Conservation (phyloP, 1,140 invertebrate genomes). For the Monochamus saltuarius region DNA sequence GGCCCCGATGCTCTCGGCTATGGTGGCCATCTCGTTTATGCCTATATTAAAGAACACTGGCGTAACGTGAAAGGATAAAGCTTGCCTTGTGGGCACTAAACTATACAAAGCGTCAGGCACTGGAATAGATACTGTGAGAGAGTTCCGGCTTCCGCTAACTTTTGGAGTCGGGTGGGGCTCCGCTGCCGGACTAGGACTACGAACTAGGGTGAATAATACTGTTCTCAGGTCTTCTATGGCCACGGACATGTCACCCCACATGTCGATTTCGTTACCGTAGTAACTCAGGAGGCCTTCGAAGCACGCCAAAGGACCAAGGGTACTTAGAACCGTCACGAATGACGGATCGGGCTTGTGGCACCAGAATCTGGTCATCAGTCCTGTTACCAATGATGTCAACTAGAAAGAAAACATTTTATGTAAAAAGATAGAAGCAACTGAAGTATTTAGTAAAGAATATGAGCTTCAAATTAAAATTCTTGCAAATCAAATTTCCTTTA, state of each 20-base stretch:
- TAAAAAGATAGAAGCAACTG: background rate
- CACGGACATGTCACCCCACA: slow-evolving; percentile 94
- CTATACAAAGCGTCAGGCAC: slow-evolving; percentile 76
- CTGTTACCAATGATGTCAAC: slow-evolving; percentile 78
- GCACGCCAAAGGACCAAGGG: slow-evolving; percentile 76
- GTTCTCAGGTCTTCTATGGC: slow-evolving; percentile 87
- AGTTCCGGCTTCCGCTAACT: slow-evolving; percentile 69
- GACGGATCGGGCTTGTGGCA: slow-evolving; percentile 69
- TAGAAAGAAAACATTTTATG: slow-evolving; percentile 49
- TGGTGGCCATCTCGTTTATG: slow-evolving; percentile 88
- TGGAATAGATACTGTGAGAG: slow-evolving; percentile 73
- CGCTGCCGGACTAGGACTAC: slow-evolving; percentile 52
- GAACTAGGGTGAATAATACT: slow-evolving; percentile 74
- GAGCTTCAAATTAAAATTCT: background rate
- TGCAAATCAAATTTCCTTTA: background rate
- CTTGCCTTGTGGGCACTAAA: slow-evolving; percentile 65
- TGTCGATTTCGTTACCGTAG: slow-evolving; percentile 78
- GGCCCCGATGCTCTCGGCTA: slow-evolving; percentile 84
- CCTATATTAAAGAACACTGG: slow-evolving; percentile 95
- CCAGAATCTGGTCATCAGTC: slow-evolving; percentile 81
- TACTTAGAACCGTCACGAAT: slow-evolving; percentile 65
- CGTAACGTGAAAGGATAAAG: slow-evolving; percentile 74
- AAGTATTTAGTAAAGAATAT: too few relatives aligned
- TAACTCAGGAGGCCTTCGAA: slow-evolving; percentile 87
- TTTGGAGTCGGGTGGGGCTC: slow-evolving; percentile 61